phyloP scores from a whole-genome alignment of 2,113 vertebrate species.

The Perca flavescens region DNA sequence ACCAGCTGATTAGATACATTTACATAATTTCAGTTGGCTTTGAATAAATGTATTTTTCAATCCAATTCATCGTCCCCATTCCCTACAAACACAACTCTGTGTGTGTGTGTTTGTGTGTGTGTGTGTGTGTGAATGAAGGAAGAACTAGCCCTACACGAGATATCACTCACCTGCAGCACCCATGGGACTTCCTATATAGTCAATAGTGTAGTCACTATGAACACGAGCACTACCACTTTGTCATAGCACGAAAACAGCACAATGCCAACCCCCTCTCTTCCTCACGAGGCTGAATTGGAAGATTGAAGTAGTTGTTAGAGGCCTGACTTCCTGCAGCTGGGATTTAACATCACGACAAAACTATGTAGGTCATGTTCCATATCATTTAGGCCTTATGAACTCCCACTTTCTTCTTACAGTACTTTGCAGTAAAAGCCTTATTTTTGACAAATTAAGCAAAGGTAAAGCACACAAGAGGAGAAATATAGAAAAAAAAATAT shows the following conservation, averaged over 20 bases:
- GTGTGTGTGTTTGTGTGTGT: background rate
- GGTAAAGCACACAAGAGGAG: background rate
- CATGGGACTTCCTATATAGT: background rate
- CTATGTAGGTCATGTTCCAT: background rate
- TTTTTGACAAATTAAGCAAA: background rate
- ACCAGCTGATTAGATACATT: conserved; percentile 65
- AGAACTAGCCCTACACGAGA: background rate
- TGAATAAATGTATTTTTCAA: conserved; percentile 62
- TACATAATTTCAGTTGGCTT: conserved; percentile 65
- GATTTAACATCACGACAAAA: background rate
- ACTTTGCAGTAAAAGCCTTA: background rate
- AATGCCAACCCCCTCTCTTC: background rate
- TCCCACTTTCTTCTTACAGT: background rate
- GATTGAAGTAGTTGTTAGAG: background rate
- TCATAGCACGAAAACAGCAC: background rate
- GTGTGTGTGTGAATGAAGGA: background rate
- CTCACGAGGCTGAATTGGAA: conserved; percentile 1
- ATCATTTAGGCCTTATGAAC: background rate
- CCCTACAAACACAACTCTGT: conserved; percentile 1
- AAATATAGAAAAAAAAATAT: background rate
- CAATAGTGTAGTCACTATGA: background rate
- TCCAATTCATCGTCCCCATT: conserved; percentile 30
- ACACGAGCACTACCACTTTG: background rate
- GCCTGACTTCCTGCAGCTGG: background rate
- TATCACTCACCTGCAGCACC: background rate